Percentiles rank a stretch among this genome's conserved stretches.
Conservation (phyloP, 2,888 invertebrate genomes). For the Dryadula phaetusa region DNA sequence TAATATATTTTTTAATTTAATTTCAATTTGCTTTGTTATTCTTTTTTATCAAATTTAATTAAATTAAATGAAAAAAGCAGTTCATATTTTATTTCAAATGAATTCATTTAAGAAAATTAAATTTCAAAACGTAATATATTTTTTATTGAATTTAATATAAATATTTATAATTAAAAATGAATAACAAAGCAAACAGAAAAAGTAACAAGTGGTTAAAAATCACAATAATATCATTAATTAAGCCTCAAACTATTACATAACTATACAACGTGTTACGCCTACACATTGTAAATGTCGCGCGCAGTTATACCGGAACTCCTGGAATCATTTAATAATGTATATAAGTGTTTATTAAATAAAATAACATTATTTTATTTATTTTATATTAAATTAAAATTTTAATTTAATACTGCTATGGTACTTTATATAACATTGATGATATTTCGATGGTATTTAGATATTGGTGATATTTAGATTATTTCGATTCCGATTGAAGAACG, state of each 20-base stretch:
- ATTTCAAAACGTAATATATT: too few species aligned
- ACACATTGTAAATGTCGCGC: slow-evolving; percentile 51
- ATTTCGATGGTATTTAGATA: too few species aligned
- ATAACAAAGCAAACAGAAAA: slow-evolving; percentile 33
- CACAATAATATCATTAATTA: slow-evolving; percentile 44
- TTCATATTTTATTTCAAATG: too few species aligned
- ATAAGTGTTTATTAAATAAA: neutral
- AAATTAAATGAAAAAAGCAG: too few species aligned
- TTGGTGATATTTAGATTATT: too few species aligned
- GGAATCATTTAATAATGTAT: slow-evolving; percentile 42
- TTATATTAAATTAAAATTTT: too few species aligned
- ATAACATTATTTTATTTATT: neutral
- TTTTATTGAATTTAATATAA: too few species aligned
- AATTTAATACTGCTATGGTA: too few species aligned
- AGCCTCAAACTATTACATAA: slow-evolving; percentile 31
- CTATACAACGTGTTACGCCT: slow-evolving; percentile 35
- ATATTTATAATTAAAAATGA: slow-evolving; percentile 5
- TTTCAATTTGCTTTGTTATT: slow-evolving; percentile 24
- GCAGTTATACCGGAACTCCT: slow-evolving; percentile 49
- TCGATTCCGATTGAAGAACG: too few species aligned
- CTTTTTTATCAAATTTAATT: neutral
- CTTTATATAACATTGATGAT: too few species aligned
- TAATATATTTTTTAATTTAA: slow-evolving; percentile 26
- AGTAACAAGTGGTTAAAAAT: slow-evolving; percentile 38
- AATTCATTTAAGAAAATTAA: too few species aligned